Evolutionary conservation across 2,888 invertebrate species (phyloP).

Genomic region (Synanthedon tipuliformis): DNA sequence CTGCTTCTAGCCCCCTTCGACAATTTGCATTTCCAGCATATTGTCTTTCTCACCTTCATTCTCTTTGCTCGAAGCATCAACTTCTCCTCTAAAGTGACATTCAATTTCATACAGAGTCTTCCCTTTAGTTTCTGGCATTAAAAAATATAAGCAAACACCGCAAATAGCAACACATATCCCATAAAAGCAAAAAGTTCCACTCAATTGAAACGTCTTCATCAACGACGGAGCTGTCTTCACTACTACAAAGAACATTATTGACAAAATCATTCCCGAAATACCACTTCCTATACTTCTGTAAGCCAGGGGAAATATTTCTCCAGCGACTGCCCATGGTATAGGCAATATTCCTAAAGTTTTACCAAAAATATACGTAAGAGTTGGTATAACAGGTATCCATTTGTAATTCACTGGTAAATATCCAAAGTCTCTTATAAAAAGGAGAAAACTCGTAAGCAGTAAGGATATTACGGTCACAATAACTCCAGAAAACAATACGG

Average conservation of each 20-base stretch:
- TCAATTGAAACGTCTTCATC: constrained; percentile 62
- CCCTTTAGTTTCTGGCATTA: constrained; percentile 77
- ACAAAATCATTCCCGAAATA: constrained; percentile 72
- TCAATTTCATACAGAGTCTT: constrained; percentile 77
- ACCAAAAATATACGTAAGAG: constrained; percentile 68
- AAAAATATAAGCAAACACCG: constrained; percentile 66
- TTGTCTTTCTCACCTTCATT: constrained; percentile 20
- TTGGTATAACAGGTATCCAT: constrained; percentile 60
- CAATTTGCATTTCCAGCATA: constrained; percentile 46
- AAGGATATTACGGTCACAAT: constrained; percentile 70
- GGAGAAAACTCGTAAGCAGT: constrained; percentile 50
- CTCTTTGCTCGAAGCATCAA: constrained; percentile 11
- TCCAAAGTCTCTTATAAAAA: constrained; percentile 45
- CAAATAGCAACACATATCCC: constrained; percentile 67
- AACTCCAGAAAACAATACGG: constrained; percentile 72
- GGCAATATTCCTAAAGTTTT: constrained; percentile 72
- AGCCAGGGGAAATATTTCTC: constrained; percentile 75
- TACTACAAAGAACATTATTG: constrained; percentile 73
- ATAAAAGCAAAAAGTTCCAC: constrained; percentile 72
- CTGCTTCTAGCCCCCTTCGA: constrained; percentile 46
- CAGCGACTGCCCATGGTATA: constrained; percentile 79
- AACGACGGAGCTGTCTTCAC: constrained; percentile 75
- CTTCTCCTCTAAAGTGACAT: constrained; percentile 56
- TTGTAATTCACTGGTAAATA: constrained; percentile 37
- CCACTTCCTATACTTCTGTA: constrained; percentile 76